phyloP scores from a whole-genome alignment of 1,140 invertebrate species.

The Teleopsis dalmanni region DNA sequence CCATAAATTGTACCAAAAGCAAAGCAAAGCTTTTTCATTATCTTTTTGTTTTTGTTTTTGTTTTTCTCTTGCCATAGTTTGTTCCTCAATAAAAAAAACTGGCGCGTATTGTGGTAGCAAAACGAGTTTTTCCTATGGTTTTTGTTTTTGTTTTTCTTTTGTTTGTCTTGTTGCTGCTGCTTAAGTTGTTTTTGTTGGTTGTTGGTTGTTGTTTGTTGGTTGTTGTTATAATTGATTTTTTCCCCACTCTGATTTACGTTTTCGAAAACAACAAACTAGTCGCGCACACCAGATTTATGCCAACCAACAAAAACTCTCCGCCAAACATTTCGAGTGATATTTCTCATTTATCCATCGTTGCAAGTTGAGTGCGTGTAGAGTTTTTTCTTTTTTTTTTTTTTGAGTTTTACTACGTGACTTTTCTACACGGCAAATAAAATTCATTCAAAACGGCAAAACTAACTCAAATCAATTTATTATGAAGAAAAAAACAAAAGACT shows the following conservation, averaged over 20 bases:
- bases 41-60: not conserved
- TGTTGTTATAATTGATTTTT: no score
- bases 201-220: not conserved
- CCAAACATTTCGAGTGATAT: no score
- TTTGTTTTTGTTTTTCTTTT: not conserved
- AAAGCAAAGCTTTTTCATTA: no score
- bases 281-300: no score
- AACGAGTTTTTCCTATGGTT: not conserved
- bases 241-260: no score
- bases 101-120: constrained; percentile 2
- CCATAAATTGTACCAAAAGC: no score
- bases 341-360: not conserved
- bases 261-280: no score
- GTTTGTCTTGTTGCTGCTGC: not conserved
- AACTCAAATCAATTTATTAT: no score
- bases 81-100: not conserved
- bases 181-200: not conserved
- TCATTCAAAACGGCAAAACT: no score
- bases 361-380: not conserved
- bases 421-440: not conserved
- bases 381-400: no score
- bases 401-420: not conserved
- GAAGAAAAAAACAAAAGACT: not conserved
- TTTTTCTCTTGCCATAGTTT: not conserved
- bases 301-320: no score